Base-by-base conservation (phyloP, 2,888 invertebrate genomes). In the Eutolmus rufibarbis region DNA sequence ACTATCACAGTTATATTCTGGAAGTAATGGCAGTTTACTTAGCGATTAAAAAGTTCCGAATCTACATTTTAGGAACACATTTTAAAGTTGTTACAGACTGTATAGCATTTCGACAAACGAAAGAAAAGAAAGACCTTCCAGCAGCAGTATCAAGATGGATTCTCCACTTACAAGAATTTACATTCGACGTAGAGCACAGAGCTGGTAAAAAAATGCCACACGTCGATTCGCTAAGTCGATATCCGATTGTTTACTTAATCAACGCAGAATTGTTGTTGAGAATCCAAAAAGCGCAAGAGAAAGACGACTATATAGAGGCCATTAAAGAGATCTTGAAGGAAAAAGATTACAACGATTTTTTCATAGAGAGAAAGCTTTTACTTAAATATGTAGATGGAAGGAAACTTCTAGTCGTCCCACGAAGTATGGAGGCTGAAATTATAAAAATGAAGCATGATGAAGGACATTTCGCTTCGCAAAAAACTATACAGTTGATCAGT, bases 141-240 rank as follows among this genome's bases (percentile, higher is more conserved):
- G 34, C 79, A 4, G 31, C 78, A 51, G 82, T 87, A 37, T 86
- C 84, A 0, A 46, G n/a, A n/a, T n/a, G n/a, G 86, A 77, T 76
- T 7, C 40, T 88, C 7, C 2, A 56, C 4, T n/a, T 87, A 1
- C 79, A 87, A 57, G 82, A 86, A n/a, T 78, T 86, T 37, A 66
- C 51, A 88, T 89, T 89, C 56, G 85, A 34, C 14, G 84, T 89
- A 16, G 89, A 89, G 40, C 89, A 89, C 86, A 86, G 89, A 31
- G 57, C 88, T n/a, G 88, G 88, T 0, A 81, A 57, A n/a, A 79
- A 86, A 19, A 89, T 89, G 88, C 74, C 28, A 23, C 89, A 89
- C 74, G 89, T 88, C 0, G 89, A 90, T 74, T 89, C 89, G 1
- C 78, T 89, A 28, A 89, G 89, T 40, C 74, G 89, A 46, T 74